phyloP scores from a whole-genome alignment of 2,113 vertebrate species.

The Alouatta palliata region DNA sequence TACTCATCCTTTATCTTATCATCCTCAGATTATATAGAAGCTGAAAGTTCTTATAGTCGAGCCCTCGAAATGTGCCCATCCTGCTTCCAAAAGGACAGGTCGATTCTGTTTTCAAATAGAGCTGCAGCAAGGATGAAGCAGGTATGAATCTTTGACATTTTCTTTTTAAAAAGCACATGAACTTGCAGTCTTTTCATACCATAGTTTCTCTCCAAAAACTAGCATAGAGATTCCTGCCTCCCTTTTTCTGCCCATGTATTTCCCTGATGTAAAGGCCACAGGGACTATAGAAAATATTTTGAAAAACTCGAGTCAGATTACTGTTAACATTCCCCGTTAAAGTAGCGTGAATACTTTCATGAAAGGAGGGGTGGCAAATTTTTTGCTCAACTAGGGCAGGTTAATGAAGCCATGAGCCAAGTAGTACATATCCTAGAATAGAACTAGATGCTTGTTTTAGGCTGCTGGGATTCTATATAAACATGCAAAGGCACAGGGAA shows the following conservation, averaged over 20 bases:
- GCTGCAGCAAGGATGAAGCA: slow-evolving; percentile 92
- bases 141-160: slow-evolving; percentile 78
- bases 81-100: slow-evolving; percentile 88
- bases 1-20: not conserved
- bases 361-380: not conserved
- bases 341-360: not conserved
- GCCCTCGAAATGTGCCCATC: slow-evolving; percentile 88
- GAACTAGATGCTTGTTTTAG: not conserved
- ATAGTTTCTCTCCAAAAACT: slow-evolving; percentile 13
- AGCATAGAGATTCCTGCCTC: not conserved
- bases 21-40: slow-evolving; percentile 87
- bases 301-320: not conserved
- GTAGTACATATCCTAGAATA: not conserved
- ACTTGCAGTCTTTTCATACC: not conserved
- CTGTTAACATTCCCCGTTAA: not conserved
- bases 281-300: not conserved
- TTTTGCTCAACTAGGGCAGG: slow-evolving; percentile 6
- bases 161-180: not conserved
- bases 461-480: not conserved
- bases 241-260: not conserved
- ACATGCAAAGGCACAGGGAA: not conserved
- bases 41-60: slow-evolving; percentile 87
- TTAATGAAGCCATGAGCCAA: slow-evolving; percentile 1
- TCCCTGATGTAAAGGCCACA: not conserved
- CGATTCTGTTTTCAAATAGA: slow-evolving; percentile 92